A percentile compares a stretch with the other conserved stretches of the same genome.
phyloP scores from a whole-genome alignment of 2,113 vertebrate genomes.

The Gobio gobio region DNA sequence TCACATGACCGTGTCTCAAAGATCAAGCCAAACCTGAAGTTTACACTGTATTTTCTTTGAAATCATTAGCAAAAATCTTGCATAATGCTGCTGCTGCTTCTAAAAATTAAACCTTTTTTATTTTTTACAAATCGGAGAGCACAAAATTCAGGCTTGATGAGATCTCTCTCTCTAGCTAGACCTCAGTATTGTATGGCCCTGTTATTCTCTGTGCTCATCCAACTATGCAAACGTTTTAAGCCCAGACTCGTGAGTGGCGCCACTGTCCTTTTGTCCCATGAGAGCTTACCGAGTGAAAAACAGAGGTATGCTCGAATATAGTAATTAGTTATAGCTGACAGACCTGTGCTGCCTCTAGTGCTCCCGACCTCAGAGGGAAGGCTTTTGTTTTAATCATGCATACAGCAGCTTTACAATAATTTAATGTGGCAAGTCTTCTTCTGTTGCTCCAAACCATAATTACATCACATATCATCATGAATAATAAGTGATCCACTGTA shows the following conservation, averaged over 20 bases:
- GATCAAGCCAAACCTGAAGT: background rate
- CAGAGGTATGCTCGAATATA: conserved; percentile 65
- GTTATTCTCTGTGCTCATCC: conserved; percentile 83
- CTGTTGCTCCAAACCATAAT: background rate
- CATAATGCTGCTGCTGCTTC: background rate
- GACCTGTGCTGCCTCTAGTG: conserved; percentile 38
- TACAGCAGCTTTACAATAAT: background rate
- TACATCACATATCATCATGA: background rate
- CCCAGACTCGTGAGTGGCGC: conserved; percentile 69
- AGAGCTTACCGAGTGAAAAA: conserved; percentile 69
- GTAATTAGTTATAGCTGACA: conserved; percentile 69
- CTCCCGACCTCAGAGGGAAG: conserved; percentile 47
- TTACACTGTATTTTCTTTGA: background rate
- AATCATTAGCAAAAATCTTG: background rate
- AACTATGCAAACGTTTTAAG: conserved; percentile 78
- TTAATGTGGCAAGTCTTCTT: background rate
- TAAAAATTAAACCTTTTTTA: background rate
- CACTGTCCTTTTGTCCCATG: conserved; percentile 69
- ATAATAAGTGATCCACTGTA: background rate
- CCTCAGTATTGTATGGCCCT: conserved; percentile 52
- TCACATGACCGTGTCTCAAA: background rate
- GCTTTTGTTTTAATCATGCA: background rate
- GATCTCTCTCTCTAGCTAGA: conserved; percentile 32
- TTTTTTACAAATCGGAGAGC: background rate
- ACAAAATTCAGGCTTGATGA: conserved; percentile 41